phyloP scores from a whole-genome alignment of 2,113 vertebrate species.

The Oreotrochilus melanogaster region DNA sequence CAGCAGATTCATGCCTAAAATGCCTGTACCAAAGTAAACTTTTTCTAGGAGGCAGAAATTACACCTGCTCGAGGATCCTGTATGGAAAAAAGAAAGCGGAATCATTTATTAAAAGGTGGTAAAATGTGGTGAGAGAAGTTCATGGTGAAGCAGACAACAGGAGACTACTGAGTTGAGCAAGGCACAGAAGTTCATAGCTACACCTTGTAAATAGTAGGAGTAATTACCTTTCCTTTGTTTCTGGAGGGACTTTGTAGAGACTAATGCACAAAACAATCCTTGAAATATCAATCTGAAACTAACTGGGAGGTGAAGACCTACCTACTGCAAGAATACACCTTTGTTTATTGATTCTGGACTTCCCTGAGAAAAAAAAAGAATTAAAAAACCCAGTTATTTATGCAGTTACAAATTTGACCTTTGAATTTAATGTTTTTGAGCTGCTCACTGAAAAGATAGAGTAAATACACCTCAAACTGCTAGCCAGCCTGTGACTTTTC shows the following conservation, averaged over 20 bases:
- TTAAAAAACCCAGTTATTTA: not conserved
- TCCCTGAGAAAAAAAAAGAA: not conserved
- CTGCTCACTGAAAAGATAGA: not conserved
- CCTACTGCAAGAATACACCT: accelerated
- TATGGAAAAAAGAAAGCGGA: not conserved
- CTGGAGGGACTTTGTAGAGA: not conserved
- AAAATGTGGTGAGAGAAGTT: not conserved
- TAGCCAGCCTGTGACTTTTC: not conserved
- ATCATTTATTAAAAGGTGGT: not conserved
- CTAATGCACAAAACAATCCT: not conserved
- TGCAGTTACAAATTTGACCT: not conserved
- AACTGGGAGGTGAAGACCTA: not conserved
- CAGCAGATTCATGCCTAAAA: not conserved
- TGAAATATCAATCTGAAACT: not conserved
- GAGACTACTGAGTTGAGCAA: not conserved
- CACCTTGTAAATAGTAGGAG: accelerated
- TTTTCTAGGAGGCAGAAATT: not conserved
- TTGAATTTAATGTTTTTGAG: not conserved
- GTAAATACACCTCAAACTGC: not conserved
- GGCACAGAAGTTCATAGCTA: not conserved
- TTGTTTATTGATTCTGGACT: not conserved
- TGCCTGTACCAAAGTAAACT: not conserved
- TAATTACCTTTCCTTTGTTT: not conserved
- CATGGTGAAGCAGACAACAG: not conserved
- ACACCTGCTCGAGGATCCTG: not conserved